Percentiles rank a stretch among this genome's conserved stretches.
Evolutionary conservation across 2,113 vertebrate species (phyloP).

Genomic region (Microcebus tavaratra): DNA sequence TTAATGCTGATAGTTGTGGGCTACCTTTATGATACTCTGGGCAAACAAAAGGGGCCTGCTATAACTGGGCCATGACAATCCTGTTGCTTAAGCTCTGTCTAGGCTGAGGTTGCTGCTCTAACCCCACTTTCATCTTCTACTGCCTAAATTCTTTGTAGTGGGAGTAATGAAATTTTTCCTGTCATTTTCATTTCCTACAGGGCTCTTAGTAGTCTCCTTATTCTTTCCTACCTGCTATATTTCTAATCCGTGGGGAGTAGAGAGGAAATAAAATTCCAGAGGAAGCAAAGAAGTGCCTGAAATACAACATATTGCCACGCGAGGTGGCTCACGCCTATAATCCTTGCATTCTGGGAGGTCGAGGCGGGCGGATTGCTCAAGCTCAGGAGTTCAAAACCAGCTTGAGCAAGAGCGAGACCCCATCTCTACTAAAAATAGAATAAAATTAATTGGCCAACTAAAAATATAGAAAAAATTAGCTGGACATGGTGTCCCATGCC

Average conservation of each 20-base stretch:
- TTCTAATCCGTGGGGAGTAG: neutral
- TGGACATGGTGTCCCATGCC: no score
- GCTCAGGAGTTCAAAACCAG: no score
- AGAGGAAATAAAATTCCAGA: conserved; percentile 4
- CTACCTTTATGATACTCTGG: neutral
- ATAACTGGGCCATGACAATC: neutral
- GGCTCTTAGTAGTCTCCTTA: neutral
- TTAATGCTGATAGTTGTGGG: neutral
- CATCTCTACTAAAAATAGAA: no score
- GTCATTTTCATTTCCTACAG: neutral
- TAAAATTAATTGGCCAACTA: no score
- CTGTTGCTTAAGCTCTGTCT: neutral
- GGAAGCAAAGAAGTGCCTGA: neutral
- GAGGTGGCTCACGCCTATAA: no score
- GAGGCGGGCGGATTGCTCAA: no score
- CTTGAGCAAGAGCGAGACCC: no score
- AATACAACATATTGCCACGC: neutral
- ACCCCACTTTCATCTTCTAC: neutral
- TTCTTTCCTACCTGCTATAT: neutral
- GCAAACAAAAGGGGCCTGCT: neutral
- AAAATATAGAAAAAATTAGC: no score
- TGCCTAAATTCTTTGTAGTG: neutral
- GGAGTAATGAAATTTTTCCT: neutral
- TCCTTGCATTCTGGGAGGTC: no score
- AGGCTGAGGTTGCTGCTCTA: neutral